These are phyloP conservation scores for Daubentonia madagascariensis DNA, from an alignment of 2,113 vertebrate species.

Conservation along the genomic window DNA sequence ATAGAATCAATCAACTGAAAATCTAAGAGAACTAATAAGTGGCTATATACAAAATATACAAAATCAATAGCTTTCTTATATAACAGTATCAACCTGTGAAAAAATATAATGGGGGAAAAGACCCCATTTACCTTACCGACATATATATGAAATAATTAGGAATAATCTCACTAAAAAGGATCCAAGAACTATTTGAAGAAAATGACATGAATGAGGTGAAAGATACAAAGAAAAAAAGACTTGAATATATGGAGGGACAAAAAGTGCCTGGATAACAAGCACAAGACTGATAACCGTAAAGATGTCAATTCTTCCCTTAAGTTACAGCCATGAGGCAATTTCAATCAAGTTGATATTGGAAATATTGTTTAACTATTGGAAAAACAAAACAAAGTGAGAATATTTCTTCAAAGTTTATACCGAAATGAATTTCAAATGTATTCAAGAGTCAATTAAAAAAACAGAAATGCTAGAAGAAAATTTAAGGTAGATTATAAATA, in stretches of 20 bases:
- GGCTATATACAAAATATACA: conserved; percentile 13
- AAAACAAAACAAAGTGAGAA: not conserved
- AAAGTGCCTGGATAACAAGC: not conserved
- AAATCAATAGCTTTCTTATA: conserved; percentile 21
- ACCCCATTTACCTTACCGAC: not conserved
- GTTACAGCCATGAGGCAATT: not conserved
- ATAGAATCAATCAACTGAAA: conserved; percentile 33
- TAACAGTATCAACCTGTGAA: conserved; percentile 17
- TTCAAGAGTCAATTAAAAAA: not conserved
- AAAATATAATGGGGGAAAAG: not conserved
- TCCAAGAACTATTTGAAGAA: not conserved
- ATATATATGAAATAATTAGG: not conserved
- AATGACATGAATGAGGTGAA: not conserved
- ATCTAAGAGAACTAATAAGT: conserved; percentile 30
- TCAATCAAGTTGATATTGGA: not conserved
- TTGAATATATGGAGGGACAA: conserved; percentile 2
- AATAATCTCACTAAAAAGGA: not conserved
- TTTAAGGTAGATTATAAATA: not conserved
- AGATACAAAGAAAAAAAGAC: not conserved
- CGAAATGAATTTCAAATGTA: not conserved
- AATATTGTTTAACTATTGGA: conserved; percentile 3
- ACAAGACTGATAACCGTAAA: conserved; percentile 20
- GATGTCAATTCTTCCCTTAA: not conserved
- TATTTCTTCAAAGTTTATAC: conserved; percentile 27
- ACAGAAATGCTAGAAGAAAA: not conserved